Conservation (phyloP, 2,888 invertebrate genomes). For the Coleophora flavipennella region DNA sequence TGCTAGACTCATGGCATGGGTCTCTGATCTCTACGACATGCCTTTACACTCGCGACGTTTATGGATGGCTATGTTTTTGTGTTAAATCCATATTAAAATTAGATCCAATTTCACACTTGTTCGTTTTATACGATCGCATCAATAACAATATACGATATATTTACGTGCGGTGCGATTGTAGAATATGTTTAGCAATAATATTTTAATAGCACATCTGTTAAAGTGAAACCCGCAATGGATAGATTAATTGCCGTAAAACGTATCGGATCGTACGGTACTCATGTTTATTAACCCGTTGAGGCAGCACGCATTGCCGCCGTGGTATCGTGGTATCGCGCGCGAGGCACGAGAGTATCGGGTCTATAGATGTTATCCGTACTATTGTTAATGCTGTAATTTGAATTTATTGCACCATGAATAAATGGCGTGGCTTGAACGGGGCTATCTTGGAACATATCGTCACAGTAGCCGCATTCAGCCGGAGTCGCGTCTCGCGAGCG, state of each 20-base stretch:
- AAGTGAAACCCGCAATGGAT: slow-evolving; percentile 18
- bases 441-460: slow-evolving; percentile 61
- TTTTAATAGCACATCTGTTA: slow-evolving; percentile 30
- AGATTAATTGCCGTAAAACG: slow-evolving; percentile 8
- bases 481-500: slow-evolving; percentile 20
- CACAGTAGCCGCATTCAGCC: slow-evolving; percentile 37
- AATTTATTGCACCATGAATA: slow-evolving; percentile 71
- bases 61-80: slow-evolving; percentile 55
- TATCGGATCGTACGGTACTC: slow-evolving; percentile 4
- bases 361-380: slow-evolving; percentile 61
- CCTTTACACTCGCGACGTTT: slow-evolving; percentile 42
- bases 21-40: slow-evolving; percentile 40
- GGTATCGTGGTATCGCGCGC: slow-evolving; percentile 19
- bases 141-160: slow-evolving; percentile 19
- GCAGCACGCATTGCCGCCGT: slow-evolving; percentile 18
- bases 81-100: slow-evolving; percentile 47
- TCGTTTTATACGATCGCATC: slow-evolving; percentile 25
- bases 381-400: slow-evolving; percentile 74
- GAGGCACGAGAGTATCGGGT: slow-evolving; percentile 41
- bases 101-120: slow-evolving; percentile 35
- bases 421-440: slow-evolving; percentile 53
- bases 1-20: slow-evolving; percentile 50
- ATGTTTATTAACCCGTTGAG: slow-evolving; percentile 29
- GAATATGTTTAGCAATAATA: slow-evolving; percentile 30
- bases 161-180: slow-evolving; percentile 14